Evolutionary conservation across 2,113 vertebrate genomes (phyloP).

Genomic region (Neopipo cinnamomea): DNA sequence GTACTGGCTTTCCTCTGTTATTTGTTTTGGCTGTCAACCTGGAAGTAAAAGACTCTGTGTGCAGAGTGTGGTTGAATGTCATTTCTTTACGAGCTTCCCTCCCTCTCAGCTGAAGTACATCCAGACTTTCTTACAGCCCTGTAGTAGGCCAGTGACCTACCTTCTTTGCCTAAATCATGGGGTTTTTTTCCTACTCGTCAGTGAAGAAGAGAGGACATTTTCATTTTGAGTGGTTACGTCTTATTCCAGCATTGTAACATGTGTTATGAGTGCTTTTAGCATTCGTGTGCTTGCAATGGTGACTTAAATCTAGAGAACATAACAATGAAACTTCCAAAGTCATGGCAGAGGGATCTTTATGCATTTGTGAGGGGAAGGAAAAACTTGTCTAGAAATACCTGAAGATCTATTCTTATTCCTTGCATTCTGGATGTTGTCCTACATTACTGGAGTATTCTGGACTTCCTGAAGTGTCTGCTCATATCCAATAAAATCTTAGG

Average conservation of each 20-base stretch:
- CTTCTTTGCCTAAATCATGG: not conserved
- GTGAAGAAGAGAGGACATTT: not conserved
- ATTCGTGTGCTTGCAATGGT: not conserved
- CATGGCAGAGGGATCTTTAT: not conserved
- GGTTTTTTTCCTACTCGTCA: not conserved
- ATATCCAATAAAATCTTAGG: not conserved
- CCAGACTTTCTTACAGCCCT: not conserved
- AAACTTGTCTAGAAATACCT: not conserved
- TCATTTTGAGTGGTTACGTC: not conserved
- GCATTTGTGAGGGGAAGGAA: not conserved
- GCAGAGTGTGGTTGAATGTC: not conserved
- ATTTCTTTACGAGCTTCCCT: not conserved
- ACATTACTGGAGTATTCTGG: not conserved
- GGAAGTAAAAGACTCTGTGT: not conserved
- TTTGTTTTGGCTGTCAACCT: not conserved
- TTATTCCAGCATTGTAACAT: not conserved
- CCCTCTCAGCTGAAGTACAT: not conserved
- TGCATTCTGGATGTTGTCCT: not conserved
- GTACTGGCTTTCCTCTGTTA: not conserved
- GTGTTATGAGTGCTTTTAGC: not conserved
- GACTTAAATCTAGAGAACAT: not conserved
- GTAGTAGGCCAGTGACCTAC: not conserved
- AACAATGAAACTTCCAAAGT: not conserved
- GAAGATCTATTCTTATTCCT: not conserved
- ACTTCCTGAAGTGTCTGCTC: not conserved